Percentiles rank a stretch among this genome's conserved stretches.
Conservation (phyloP, 2,113 vertebrate species). For the Macquaria australasica region DNA sequence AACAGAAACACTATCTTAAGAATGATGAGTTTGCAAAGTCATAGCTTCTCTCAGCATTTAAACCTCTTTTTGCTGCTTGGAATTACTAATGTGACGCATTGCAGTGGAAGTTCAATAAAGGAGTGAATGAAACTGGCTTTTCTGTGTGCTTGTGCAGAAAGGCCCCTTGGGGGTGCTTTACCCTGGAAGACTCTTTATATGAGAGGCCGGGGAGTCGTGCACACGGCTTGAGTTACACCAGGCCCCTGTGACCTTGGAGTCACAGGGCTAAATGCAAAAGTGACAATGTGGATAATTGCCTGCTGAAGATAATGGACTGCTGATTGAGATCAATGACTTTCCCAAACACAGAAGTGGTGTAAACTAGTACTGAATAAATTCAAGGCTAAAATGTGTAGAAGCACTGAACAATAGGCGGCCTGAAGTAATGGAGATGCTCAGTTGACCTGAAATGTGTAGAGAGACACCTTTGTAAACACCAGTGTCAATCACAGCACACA, state of each 20-base stretch:
- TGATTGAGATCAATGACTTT: constrained; percentile 95
- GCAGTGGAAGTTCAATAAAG: constrained; percentile 88
- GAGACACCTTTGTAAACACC: constrained; percentile 68
- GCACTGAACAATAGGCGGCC: constrained; percentile 54
- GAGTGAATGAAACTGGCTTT: constrained; percentile 87
- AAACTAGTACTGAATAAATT: constrained; percentile 76
- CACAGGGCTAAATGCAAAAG: constrained; percentile 94
- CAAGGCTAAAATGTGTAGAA: constrained; percentile 69
- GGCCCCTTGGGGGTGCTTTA: constrained; percentile 91
- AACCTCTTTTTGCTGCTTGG: constrained; percentile 8
- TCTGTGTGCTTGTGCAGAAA: constrained; percentile 87
- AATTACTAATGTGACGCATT: constrained; percentile 62
- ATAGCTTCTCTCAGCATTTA: constrained; percentile 12
- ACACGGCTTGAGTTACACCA: constrained; percentile 90
- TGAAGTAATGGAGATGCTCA: constrained; percentile 46
- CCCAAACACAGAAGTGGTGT: constrained; percentile 79
- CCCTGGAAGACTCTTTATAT: constrained; percentile 91
- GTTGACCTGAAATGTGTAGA: constrained; percentile 64
- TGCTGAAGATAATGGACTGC: constrained; percentile 93
- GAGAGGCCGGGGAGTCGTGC: constrained; percentile 91
- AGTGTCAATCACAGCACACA: constrained; percentile 65
- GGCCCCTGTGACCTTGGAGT: constrained; percentile 89
- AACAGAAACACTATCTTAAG: background rate
- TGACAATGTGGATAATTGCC: constrained; percentile 97
- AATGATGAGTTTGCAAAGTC: background rate